Percentiles rank a stretch among this genome's conserved stretches.
These are phyloP conservation scores for Augochlora pura DNA, from an alignment of 1,140 invertebrate genomes.

Conservation along the genomic window DNA sequence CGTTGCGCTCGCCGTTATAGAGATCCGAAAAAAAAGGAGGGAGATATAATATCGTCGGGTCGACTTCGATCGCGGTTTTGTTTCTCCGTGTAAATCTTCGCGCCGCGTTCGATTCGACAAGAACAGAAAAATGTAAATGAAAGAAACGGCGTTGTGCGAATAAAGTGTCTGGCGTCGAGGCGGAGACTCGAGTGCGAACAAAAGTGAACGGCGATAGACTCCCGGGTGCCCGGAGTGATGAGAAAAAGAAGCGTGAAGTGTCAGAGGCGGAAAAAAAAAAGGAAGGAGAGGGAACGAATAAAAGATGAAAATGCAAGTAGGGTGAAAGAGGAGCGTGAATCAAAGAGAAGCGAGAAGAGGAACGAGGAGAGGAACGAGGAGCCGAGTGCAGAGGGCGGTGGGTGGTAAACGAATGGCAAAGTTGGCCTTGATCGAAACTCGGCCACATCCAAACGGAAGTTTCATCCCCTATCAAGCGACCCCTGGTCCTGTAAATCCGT, in stretches of 20 bases:
- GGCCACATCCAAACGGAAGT: constrained; percentile 53
- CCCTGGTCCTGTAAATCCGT: constrained; percentile 47
- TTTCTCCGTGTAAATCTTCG: too few relatives aligned
- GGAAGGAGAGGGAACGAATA: background rate
- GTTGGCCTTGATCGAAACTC: constrained; percentile 58
- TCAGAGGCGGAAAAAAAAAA: background rate
- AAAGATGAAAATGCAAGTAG: constrained; percentile 38
- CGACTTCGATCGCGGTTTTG: too few relatives aligned
- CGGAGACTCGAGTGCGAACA: too few relatives aligned
- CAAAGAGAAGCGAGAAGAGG: background rate
- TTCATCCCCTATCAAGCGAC: constrained; percentile 56
- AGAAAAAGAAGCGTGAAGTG: constrained; percentile 11
- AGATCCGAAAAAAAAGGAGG: too few relatives aligned
- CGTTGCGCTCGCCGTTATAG: background rate
- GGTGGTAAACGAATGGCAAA: constrained; percentile 50
- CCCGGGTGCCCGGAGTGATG: constrained; percentile 8
- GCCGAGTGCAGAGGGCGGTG: background rate
- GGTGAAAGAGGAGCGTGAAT: background rate
- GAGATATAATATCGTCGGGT: too few relatives aligned
- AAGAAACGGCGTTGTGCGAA: background rate
- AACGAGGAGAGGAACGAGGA: background rate
- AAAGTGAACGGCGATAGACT: background rate
- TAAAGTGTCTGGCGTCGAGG: background rate
- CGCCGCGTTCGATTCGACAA: background rate
- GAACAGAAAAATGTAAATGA: background rate